A percentile compares a stretch with the other conserved stretches of the same genome.
Conservation (phyloP, 2,797 vertebrate genomes). For the Xenopus petersii region DNA sequence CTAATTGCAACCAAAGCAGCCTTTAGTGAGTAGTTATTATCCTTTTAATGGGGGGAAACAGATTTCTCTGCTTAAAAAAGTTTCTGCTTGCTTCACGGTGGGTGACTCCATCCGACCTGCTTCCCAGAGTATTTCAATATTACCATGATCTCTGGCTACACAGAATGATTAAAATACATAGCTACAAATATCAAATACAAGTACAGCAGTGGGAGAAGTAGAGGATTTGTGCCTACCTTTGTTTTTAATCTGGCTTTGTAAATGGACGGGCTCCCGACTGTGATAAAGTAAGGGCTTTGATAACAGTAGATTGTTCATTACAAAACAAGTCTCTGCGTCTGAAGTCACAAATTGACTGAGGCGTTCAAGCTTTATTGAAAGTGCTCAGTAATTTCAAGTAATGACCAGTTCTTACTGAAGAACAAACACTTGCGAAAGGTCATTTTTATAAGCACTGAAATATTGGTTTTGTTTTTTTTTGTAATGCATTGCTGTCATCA, state of each 20-base stretch:
- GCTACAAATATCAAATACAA: constrained; percentile 27
- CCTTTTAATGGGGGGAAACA: no score
- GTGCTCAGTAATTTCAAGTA: constrained; percentile 61
- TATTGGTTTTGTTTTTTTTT: constrained; percentile 53
- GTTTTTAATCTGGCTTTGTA: not conserved
- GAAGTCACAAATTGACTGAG: constrained; percentile 49
- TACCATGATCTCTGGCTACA: constrained; percentile 31
- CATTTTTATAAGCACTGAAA: constrained; percentile 58
- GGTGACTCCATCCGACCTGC: not conserved
- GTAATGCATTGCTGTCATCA: constrained; percentile 65
- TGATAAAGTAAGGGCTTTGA: constrained; percentile 11
- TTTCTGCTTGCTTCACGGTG: not conserved
- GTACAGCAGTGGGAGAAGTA: not conserved
- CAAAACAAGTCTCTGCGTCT: constrained; percentile 18
- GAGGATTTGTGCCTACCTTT: constrained; percentile 17
- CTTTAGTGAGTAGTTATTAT: no score
- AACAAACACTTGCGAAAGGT: constrained; percentile 69
- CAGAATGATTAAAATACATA: constrained; percentile 17
- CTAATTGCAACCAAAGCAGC: no score
- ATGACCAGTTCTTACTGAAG: constrained; percentile 62
- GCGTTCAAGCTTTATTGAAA: constrained; percentile 51
- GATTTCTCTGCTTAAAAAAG: no score
- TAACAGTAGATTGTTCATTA: constrained; percentile 6
- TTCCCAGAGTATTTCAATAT: constrained; percentile 24
- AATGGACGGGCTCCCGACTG: constrained; percentile 12